A percentile compares a stretch with the other conserved stretches of the same genome.
Conservation (phyloP, 2,113 vertebrate genomes). For the Alethe diademata region DNA sequence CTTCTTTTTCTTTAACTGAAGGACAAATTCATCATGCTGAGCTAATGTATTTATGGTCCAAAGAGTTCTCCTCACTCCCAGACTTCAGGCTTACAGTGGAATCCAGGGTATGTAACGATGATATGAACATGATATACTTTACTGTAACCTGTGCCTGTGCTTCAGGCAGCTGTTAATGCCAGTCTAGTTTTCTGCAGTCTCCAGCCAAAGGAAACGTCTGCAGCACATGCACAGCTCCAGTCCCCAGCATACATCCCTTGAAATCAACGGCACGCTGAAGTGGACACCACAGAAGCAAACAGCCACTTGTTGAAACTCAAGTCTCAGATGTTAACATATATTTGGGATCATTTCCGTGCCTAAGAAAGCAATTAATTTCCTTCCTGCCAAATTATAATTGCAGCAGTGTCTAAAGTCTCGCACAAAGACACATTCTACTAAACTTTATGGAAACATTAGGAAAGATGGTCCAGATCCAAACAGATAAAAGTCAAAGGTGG, state of each 20-base stretch:
- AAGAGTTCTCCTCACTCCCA: constrained; percentile 2
- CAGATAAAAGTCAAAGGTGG: background rate
- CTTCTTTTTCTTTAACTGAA: background rate
- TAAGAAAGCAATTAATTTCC: background rate
- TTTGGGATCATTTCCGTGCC: background rate
- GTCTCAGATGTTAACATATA: background rate
- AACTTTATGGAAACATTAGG: background rate
- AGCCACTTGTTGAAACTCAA: background rate
- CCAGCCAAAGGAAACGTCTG: constrained; percentile 16
- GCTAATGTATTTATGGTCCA: background rate
- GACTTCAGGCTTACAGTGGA: constrained; percentile 28
- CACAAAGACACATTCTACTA: background rate
- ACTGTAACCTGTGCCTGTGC: constrained; percentile 45
- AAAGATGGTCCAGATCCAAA: background rate
- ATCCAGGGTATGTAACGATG: constrained; percentile 37
- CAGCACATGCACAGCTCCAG: background rate
- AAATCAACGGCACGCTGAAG: background rate
- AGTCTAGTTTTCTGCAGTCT: constrained; percentile 8
- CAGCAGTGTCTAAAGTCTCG: rapidly evolving
- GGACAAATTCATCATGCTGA: background rate
- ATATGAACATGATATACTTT: constrained; percentile 26
- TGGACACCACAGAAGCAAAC: background rate
- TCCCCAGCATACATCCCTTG: background rate
- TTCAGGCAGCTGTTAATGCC: constrained; percentile 49
- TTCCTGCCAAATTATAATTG: background rate